phyloP scores from a whole-genome alignment of 2,113 vertebrate species.

The Tor tambroides region DNA sequence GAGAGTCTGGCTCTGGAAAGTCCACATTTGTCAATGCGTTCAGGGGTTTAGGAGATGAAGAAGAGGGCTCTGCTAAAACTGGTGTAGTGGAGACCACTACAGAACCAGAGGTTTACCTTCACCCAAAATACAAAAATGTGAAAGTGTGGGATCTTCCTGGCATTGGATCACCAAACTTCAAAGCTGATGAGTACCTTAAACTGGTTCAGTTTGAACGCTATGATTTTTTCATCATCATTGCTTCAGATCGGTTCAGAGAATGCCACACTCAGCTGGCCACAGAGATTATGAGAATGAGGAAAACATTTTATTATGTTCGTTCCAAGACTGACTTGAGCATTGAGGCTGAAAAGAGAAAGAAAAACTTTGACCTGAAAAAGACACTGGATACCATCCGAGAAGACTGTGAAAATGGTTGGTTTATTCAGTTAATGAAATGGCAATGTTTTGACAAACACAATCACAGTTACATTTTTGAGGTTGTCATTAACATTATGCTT shows the following conservation, averaged over 20 bases:
- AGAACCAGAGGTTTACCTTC: too few species aligned
- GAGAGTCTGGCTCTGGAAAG: too few species aligned
- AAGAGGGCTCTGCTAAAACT: too few species aligned
- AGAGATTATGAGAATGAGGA: slow-evolving; percentile 67
- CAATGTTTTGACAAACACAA: neutral
- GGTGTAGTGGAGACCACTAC: too few species aligned
- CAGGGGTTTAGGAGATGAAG: too few species aligned
- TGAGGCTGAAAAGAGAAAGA: slow-evolving; percentile 55
- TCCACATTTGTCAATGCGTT: too few species aligned
- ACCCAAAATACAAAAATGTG: too few species aligned
- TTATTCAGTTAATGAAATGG: neutral
- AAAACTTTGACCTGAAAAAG: slow-evolving; percentile 13
- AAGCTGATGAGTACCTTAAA: slow-evolving; percentile 69
- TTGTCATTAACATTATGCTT: too few species aligned
- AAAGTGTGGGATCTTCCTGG: too few species aligned
- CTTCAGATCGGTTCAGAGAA: slow-evolving; percentile 70
- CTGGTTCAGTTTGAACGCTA: slow-evolving; percentile 69
- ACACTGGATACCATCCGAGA: neutral
- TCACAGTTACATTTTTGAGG: too few species aligned
- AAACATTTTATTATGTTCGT: slow-evolving; percentile 77
- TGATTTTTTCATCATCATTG: slow-evolving; percentile 77
- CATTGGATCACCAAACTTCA: slow-evolving; percentile 70
- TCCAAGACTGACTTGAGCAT: slow-evolving; percentile 75
- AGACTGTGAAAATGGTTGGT: neutral
- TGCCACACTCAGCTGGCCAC: slow-evolving; percentile 67